Conservation (phyloP, 2,113 vertebrate species). For the Orthonyx spaldingii region DNA sequence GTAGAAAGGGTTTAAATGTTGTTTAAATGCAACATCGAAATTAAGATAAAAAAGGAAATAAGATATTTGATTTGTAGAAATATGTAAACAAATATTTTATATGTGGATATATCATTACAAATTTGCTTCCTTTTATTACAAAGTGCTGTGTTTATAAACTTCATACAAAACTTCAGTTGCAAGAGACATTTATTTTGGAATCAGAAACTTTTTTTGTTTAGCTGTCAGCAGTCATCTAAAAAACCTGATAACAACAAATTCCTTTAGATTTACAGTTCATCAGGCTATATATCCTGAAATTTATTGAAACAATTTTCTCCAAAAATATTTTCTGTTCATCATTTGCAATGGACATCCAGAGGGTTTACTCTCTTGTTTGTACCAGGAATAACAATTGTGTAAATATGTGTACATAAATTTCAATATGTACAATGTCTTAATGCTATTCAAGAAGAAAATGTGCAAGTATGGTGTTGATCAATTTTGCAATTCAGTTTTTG, state of each 20-base stretch:
- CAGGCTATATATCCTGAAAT: not conserved
- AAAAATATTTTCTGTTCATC: not conserved
- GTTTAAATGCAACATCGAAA: not conserved
- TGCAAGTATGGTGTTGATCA: not conserved
- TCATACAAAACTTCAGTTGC: not conserved
- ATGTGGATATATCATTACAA: not conserved
- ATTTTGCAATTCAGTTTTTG: not conserved
- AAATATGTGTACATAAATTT: not conserved
- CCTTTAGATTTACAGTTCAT: not conserved
- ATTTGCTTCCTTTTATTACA: not conserved
- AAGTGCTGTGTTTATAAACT: not conserved
- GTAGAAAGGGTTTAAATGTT: not conserved
- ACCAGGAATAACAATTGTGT: not conserved
- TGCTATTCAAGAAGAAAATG: not conserved
- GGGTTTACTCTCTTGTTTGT: not conserved
- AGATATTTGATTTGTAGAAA: not conserved
- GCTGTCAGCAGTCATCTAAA: not conserved
- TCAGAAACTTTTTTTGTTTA: not conserved
- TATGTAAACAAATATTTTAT: not conserved
- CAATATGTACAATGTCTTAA: not conserved
- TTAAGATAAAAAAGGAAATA: not conserved
- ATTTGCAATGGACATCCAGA: not conserved
- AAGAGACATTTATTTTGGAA: not conserved
- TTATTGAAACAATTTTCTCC: not conserved
- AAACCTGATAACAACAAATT: not conserved